These are phyloP conservation scores for Cryptocephalus moraei DNA, from an alignment of 2,888 invertebrate species.

Conservation along the genomic window DNA sequence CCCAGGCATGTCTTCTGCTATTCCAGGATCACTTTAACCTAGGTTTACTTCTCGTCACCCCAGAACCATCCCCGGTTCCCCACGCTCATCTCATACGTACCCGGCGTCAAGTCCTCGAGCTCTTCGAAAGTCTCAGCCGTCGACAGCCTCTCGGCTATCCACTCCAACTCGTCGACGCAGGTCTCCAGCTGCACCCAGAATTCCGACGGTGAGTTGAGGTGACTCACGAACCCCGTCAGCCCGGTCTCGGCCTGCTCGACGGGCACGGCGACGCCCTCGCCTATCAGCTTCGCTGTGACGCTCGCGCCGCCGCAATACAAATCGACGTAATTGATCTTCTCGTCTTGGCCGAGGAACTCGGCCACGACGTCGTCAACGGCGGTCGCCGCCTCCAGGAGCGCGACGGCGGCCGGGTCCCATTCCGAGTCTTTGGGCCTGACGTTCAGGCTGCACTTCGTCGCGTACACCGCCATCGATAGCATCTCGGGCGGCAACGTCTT, in stretches of 20 bases:
- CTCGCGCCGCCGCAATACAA: slow-evolving; percentile 51
- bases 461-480: slow-evolving; percentile 45
- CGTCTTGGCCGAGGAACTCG: slow-evolving; percentile 41
- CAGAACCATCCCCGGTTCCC: too few species aligned
- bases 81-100: slow-evolving; percentile 17
- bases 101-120: slow-evolving; percentile 45
- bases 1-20: too few species aligned
- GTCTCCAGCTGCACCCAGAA: slow-evolving; percentile 67
- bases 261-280: slow-evolving; percentile 45
- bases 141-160: slow-evolving; percentile 49
- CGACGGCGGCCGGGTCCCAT: slow-evolving; percentile 50
- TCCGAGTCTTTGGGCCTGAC: slow-evolving; percentile 56
- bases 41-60: too few species aligned
- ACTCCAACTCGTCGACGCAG: slow-evolving; percentile 46
- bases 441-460: slow-evolving; percentile 56
- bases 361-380: slow-evolving; percentile 18
- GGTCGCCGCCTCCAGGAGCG: slow-evolving; percentile 42
- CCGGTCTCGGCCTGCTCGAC: background rate
- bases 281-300: slow-evolving; percentile 50
- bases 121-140: slow-evolving; percentile 42
- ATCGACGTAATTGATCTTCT: slow-evolving; percentile 55
- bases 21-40: too few species aligned
- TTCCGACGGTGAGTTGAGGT: slow-evolving; percentile 56
- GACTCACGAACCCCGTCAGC: slow-evolving; percentile 51
- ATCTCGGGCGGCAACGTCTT: slow-evolving; percentile 52